Evolutionary conservation across 2,113 vertebrate genomes (phyloP).

Genomic region (Meleagris gallopavo): DNA sequence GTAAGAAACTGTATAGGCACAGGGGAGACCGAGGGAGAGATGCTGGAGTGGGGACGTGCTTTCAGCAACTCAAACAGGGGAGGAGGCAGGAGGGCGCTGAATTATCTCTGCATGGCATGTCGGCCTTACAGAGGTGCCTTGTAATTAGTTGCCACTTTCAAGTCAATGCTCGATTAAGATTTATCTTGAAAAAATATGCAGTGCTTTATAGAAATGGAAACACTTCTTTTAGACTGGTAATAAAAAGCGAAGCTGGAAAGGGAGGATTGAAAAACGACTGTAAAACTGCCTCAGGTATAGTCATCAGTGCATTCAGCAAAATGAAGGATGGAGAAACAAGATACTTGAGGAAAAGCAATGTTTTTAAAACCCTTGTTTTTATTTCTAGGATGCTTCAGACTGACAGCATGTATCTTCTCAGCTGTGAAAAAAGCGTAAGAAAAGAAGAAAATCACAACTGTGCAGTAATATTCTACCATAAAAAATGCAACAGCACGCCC

Average conservation of each 20-base stretch:
- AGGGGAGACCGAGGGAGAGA: not conserved
- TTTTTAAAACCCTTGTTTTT: not conserved
- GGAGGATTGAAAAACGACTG: not conserved
- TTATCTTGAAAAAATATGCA: not conserved
- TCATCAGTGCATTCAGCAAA: not conserved
- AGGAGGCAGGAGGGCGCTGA: accelerated
- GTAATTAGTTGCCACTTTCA: not conserved
- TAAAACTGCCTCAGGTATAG: not conserved
- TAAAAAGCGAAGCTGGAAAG: not conserved
- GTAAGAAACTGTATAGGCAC: not conserved
- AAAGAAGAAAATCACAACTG: constrained; percentile 18
- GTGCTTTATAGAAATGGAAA: not conserved
- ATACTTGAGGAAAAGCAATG: not conserved
- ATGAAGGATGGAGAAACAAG: not conserved
- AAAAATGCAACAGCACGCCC: not conserved
- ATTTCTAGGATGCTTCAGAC: not conserved
- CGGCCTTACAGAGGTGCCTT: not conserved
- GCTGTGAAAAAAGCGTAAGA: not conserved
- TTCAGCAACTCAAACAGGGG: not conserved
- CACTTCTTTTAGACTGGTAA: not conserved
- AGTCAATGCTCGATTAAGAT: not conserved
- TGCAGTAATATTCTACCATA: not conserved
- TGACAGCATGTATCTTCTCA: not conserved
- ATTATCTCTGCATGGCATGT: not conserved
- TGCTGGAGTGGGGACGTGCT: not conserved